A percentile compares a stretch with the other conserved stretches of the same genome.
These are phyloP conservation scores for Entomobrya proxima DNA, from an alignment of 2,888 invertebrate genomes.

Conservation along the genomic window DNA sequence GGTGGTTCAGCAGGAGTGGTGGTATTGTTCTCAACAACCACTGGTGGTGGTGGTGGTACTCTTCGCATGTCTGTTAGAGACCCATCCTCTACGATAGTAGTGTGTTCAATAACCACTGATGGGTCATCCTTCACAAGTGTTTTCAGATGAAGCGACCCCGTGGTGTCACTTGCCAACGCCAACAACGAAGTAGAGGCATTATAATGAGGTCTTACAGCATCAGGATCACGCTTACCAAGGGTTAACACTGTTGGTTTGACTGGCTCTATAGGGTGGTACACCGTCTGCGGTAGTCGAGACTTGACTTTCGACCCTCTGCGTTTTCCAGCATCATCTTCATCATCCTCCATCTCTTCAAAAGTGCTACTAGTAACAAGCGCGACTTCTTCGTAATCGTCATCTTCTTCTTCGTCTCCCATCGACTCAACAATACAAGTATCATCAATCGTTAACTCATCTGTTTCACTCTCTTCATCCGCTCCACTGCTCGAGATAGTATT, in stretches of 20 bases:
- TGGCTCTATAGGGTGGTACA: background rate
- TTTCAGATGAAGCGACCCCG: too few relatives aligned
- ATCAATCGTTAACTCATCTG: constrained; percentile 65
- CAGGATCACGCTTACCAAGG: too few relatives aligned
- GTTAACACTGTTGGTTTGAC: too few relatives aligned
- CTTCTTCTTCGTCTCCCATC: constrained; percentile 36
- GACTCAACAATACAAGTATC: constrained; percentile 49
- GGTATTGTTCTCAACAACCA: background rate
- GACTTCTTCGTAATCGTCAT: constrained; percentile 40
- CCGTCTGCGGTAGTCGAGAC: background rate
- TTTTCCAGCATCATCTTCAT: background rate
- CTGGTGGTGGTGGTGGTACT: too few relatives aligned
- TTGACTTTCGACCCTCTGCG: constrained; percentile 6
- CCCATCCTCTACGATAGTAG: too few relatives aligned
- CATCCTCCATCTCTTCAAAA: constrained; percentile 28
- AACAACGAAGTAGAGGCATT: too few relatives aligned
- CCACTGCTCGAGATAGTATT: constrained; percentile 49
- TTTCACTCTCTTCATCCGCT: constrained; percentile 55
- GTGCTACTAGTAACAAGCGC: constrained; percentile 60
- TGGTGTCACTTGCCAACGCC: too few relatives aligned
- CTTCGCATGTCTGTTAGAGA: too few relatives aligned
- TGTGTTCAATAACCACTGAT: too few relatives aligned
- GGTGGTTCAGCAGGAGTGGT: background rate
- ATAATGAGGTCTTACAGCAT: too few relatives aligned
- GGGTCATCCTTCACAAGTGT: too few relatives aligned